Percentiles rank a stretch among this genome's conserved stretches.
These are phyloP conservation scores for Telmatochromis brachygnathus DNA, from an alignment of 2,113 vertebrate genomes.

Conservation along the genomic window DNA sequence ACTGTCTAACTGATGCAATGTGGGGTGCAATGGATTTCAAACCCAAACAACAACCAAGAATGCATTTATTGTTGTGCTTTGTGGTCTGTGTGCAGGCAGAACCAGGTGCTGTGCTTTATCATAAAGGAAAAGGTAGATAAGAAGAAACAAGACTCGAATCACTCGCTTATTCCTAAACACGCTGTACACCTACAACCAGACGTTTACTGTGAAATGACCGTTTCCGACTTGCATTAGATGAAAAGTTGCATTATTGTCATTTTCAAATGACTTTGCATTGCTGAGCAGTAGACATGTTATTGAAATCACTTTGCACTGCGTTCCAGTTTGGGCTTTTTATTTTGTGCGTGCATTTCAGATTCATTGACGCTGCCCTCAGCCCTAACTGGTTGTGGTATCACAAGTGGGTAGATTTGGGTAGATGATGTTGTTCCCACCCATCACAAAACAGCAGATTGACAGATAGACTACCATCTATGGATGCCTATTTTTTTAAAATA, in stretches of 20 bases:
- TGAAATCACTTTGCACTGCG: not conserved
- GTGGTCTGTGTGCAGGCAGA: not conserved
- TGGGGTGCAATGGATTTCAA: not conserved
- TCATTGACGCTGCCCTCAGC: accelerated
- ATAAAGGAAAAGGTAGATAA: not conserved
- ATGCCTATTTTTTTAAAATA: not conserved
- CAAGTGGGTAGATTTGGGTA: not conserved
- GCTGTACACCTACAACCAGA: not conserved
- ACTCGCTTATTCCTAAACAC: accelerated
- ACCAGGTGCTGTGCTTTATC: not conserved
- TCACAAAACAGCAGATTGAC: not conserved
- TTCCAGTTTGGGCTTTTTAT: not conserved
- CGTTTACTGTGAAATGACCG: accelerated
- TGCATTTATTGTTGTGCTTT: not conserved
- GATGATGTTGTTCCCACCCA: not conserved
- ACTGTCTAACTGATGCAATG: not conserved
- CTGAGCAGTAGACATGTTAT: not conserved
- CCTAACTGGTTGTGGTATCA: not conserved
- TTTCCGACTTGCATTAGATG: not conserved
- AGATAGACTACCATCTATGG: not conserved
- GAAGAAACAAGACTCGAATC: not conserved
- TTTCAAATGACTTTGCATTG: not conserved
- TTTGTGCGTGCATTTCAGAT: not conserved
- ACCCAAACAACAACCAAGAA: not conserved
- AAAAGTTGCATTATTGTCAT: not conserved